These are phyloP conservation scores for Oscheius sp. DNA, from an alignment of 1,140 invertebrate species.

Conservation along the genomic window DNA sequence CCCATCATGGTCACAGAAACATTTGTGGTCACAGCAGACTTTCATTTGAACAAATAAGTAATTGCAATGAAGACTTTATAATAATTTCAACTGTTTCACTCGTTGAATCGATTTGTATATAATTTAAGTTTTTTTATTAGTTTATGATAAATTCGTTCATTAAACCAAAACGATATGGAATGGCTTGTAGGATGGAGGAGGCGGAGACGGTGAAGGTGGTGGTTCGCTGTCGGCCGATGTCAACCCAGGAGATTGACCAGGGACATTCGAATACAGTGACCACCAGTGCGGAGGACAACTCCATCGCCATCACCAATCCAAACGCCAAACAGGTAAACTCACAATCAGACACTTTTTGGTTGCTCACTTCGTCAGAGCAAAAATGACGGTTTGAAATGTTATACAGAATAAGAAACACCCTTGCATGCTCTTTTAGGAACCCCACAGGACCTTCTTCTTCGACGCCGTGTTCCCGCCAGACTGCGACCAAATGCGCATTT, in stretches of 20 bases:
- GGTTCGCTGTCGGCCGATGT: slow-evolving; percentile 81
- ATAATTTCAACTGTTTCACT: no score
- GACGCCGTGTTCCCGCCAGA: slow-evolving; percentile 76
- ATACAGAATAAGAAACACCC: background rate
- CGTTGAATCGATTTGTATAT: no score
- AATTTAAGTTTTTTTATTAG: no score
- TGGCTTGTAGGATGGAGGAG: slow-evolving; percentile 42
- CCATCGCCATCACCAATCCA: slow-evolving; percentile 38
- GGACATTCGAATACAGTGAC: slow-evolving; percentile 72
- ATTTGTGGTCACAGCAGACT: no score
- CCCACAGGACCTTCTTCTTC: slow-evolving; percentile 75
- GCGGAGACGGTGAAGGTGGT: slow-evolving; percentile 72
- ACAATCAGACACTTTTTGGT: no score
- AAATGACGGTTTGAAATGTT: background rate
- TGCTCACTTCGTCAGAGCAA: slow-evolving; percentile 11
- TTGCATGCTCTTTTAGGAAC: slow-evolving; percentile 64
- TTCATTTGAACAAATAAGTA: no score
- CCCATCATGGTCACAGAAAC: no score
- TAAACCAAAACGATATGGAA: no score
- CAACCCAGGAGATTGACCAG: slow-evolving; percentile 73
- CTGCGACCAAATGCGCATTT: slow-evolving; percentile 73
- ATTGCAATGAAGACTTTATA: no score
- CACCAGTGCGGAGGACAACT: slow-evolving; percentile 61
- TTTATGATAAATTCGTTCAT: no score
- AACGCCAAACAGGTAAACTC: slow-evolving; percentile 25